Evolutionary conservation across 1,140 invertebrate species (phyloP), one percentile per base, ranked within the genome.

Genomic region (Anastrepha ludens): DNA sequence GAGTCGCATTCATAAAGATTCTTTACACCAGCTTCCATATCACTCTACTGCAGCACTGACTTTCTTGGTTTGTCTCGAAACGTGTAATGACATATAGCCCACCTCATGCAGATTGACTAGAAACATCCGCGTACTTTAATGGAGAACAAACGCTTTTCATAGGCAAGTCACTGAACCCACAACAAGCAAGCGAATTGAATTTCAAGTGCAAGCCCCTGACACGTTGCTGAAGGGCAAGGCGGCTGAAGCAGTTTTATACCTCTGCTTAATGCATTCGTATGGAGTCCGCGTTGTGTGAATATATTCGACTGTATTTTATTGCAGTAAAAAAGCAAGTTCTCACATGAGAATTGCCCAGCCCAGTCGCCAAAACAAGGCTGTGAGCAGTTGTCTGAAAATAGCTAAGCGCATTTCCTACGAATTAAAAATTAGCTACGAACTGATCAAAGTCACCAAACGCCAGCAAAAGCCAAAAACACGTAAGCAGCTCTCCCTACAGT

Each of bases 381-480:
- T 41, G 39, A 41, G 13, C 20, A 11, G 11, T 29, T 20, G 11
- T 1, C 20, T 39, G 3, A 6, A 39, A 67, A 9, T 44, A 39
- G 11, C 39, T n/a, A 0, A 13, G 47, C 47, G 47, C 47, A 81
- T 55, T 81, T 81, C n/a, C 47, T 81, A 81, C 47, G 74, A 81
- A 81, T 81, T 81, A 81, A 81, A 17, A 81, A 81, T 81, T 81
- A 55, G 47, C 74, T 41, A 81, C 47, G 74, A 81, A 81, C 41
- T 55, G 2, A 13, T 81, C 47, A 20, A 55, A 81, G n/a, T 15
- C 47, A 41, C 44, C 44, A n/a, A 74, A 17, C 17, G 41, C 44
- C n/a, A 47, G n/a, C 50, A 74, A 74, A 29, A 29, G 29, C 29
- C 29, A 29, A 29, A 29, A 29, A 29, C 29, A 29, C 29, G 29